phyloP scores from a whole-genome alignment of 1,140 invertebrate genomes.

The Triops cancriformis region DNA sequence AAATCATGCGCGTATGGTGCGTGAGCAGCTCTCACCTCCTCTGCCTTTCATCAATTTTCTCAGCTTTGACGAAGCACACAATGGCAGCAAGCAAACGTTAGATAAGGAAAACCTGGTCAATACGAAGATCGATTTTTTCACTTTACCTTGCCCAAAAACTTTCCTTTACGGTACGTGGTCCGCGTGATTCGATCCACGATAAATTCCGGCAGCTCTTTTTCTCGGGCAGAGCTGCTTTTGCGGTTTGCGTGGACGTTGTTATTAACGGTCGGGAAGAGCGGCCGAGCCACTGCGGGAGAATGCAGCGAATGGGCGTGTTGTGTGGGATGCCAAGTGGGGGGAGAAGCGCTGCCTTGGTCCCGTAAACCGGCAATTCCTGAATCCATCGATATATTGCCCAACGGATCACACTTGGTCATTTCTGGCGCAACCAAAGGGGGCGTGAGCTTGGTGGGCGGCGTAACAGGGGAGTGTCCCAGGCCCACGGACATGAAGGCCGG shows the following conservation, averaged over 20 bases:
- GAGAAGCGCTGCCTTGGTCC: conserved; percentile 26
- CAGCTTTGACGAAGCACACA: no score
- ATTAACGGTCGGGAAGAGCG: conserved; percentile 30
- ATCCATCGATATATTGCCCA: conserved; percentile 34
- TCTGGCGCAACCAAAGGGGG: background rate
- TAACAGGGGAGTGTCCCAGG: background rate
- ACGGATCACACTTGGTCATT: background rate
- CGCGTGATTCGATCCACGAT: conserved; percentile 45
- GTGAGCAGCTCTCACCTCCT: no score
- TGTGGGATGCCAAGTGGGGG: background rate
- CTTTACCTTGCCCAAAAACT: conserved; percentile 49
- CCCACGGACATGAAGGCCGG: background rate
- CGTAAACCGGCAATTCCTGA: conserved; percentile 34
- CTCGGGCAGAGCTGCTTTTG: conserved; percentile 29
- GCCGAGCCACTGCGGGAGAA: conserved; percentile 28
- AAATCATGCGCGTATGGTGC: no score
- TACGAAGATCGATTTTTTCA: conserved; percentile 12
- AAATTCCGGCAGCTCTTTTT: conserved; percentile 43
- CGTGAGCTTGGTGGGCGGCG: background rate
- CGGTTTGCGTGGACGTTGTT: conserved; percentile 29
- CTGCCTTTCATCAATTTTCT: no score
- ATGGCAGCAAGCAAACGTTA: no score
- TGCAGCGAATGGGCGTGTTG: background rate
- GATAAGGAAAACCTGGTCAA: no score
- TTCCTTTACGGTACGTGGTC: conserved; percentile 47